A percentile compares a stretch with the other conserved stretches of the same genome.
These are phyloP conservation scores for Hemithea aestivaria DNA, from an alignment of 2,888 invertebrate genomes.

Conservation along the genomic window DNA sequence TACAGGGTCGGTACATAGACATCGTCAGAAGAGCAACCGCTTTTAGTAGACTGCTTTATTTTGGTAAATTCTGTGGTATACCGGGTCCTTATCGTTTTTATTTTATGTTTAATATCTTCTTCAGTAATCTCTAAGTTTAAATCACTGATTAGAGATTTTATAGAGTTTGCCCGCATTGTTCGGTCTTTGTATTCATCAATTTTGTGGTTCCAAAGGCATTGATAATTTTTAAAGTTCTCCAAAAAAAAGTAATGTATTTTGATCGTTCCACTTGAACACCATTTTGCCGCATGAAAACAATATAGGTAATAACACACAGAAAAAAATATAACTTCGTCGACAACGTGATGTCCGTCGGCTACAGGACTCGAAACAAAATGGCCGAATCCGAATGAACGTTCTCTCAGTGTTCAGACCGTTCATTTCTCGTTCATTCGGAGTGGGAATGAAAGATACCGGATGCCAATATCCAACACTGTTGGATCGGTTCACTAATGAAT, in stretches of 20 bases:
- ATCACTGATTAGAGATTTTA: constrained; percentile 22
- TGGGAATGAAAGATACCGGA: constrained; percentile 23
- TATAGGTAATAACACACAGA: no score
- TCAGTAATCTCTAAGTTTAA: constrained; percentile 23
- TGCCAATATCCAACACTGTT: constrained; percentile 21
- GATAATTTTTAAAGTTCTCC: constrained; percentile 26
- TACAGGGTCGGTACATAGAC: constrained; percentile 15
- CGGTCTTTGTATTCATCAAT: constrained; percentile 25
- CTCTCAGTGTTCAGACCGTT: constrained; percentile 24
- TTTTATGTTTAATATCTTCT: constrained; percentile 19
- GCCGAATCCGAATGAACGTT: constrained; percentile 26
- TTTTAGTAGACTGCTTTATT: constrained; percentile 20
- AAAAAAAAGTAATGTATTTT: constrained; percentile 25
- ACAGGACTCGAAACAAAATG: constrained; percentile 20
- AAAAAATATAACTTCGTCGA: no score
- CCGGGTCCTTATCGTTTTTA: constrained; percentile 19
- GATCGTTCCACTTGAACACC: constrained; percentile 27
- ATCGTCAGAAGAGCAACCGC: constrained; percentile 20
- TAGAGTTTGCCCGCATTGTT: constrained; percentile 21
- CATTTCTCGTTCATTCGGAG: constrained; percentile 25
- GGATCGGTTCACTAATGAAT: constrained; percentile 27
- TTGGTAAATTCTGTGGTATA: constrained; percentile 21
- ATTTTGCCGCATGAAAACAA: constrained; percentile 23
- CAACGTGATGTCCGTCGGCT: constrained; percentile 18
- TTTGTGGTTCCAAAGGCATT: constrained; percentile 27